A percentile compares a stretch with the other conserved stretches of the same genome.
Conservation (phyloP, 1,140 invertebrate genomes). For the Tetragonula clypearis region DNA sequence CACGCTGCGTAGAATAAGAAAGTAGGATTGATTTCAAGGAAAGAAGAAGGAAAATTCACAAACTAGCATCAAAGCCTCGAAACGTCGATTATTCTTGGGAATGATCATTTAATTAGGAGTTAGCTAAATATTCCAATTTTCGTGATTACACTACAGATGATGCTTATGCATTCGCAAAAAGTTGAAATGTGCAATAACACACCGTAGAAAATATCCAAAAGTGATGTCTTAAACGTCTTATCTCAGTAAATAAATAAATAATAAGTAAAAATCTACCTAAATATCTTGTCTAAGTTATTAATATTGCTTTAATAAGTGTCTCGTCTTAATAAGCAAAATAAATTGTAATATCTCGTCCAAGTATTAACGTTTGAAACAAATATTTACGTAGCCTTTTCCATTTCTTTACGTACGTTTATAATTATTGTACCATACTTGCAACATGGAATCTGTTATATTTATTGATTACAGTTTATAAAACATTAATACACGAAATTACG, state of each 20-base stretch:
- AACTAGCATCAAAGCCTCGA: neutral
- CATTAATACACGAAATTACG: neutral
- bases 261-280: too few species aligned
- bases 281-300: too few species aligned
- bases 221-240: too few species aligned
- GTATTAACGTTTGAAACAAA: neutral
- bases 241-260: too few species aligned
- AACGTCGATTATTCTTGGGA: neutral
- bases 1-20: neutral
- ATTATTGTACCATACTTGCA: neutral
- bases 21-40: neutral
- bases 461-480: neutral
- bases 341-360: too few species aligned
- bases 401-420: neutral
- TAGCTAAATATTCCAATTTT: neutral
- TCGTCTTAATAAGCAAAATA: too few species aligned
- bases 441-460: neutral
- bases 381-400: neutral
- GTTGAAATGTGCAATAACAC: neutral
- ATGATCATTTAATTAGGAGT: neutral
- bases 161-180: neutral
- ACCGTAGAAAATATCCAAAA: neutral
- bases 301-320: too few species aligned
- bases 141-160: neutral
- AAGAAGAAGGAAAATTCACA: neutral